Evolutionary conservation across 1,140 invertebrate species (phyloP), one percentile per base, ranked within the genome.

Genomic region (Cydia amplana): DNA sequence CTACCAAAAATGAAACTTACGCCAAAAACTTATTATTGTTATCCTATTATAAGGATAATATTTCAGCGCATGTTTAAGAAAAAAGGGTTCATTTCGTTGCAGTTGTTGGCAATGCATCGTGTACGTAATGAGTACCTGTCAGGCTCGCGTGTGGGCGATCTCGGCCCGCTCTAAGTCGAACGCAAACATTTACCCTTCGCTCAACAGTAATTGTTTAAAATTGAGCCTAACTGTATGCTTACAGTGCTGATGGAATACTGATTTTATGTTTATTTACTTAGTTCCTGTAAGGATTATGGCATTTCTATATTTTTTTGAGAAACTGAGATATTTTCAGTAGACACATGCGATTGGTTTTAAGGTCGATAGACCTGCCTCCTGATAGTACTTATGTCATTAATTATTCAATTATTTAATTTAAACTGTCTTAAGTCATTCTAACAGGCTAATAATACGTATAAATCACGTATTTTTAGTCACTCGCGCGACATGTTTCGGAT

Each of bases 121-220:
- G 88, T 83, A 82, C 84, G 85, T 91, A 91, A 91, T 91, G 88
- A 91, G 87, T 89, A 88, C 88, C 88, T 91, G 89, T 91, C 89
- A 90, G 78, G 81, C 85, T 85, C 87, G 89, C 87, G 89, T 90
- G 89, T 91, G 89, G 89, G 86, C 89, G 87, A 82, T 85, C 82
- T 83, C 75, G 72, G 75, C 23, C 40, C 78, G 82, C 82, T 81
- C 85, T 88, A 89, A 89, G 84, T 89, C 88, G 89, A 91, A 91
- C 74, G 85, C 86, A 91, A 91, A 91, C 89, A 91, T 91, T 91
- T 91, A 85, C 89, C 87, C 85, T 90, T 89, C 88, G 88, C 85
- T 89, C 88, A 87, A 83, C 85, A 87, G 88, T 91, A 91, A 90
- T 91, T 91, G 89, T 91, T 91, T 89, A 91, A 91, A 90, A 91